Evolutionary conservation across 2,113 vertebrate species (phyloP).

Genomic region (Phoxinus phoxinus): DNA sequence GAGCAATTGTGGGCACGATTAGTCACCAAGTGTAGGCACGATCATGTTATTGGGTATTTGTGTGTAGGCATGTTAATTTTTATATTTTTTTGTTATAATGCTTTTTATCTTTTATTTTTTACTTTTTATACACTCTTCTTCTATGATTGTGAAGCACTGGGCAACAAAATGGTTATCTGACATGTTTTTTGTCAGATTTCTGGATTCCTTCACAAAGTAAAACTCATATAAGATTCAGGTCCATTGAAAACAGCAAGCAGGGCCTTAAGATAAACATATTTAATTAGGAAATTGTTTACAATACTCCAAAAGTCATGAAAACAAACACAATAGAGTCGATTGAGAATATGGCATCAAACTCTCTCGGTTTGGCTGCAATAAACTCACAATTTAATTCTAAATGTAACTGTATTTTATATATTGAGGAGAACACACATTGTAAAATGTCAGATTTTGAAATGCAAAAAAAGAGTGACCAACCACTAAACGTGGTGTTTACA

Average conservation of each 20-base stretch:
- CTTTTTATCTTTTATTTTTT: no score
- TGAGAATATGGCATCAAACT: slow-evolving; percentile 80
- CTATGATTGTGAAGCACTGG: no score
- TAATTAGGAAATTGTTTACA: slow-evolving; percentile 76
- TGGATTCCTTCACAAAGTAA: background rate
- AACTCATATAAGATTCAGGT: background rate
- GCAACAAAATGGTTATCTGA: no score
- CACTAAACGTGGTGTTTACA: slow-evolving; percentile 58
- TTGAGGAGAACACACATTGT: slow-evolving; percentile 71
- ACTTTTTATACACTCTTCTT: no score
- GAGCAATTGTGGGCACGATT: no score
- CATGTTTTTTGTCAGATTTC: background rate
- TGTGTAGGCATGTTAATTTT: no score
- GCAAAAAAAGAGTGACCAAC: slow-evolving; percentile 50
- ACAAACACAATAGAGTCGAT: slow-evolving; percentile 74
- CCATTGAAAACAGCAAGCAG: slow-evolving; percentile 42
- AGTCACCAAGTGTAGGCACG: no score
- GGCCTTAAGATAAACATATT: slow-evolving; percentile 78
- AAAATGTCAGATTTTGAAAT: slow-evolving; percentile 64
- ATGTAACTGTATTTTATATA: slow-evolving; percentile 79
- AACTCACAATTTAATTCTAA: slow-evolving; percentile 70
- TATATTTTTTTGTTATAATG: no score
- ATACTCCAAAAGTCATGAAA: slow-evolving; percentile 81
- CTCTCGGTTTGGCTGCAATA: slow-evolving; percentile 53
- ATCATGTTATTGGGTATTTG: no score